Evolutionary conservation across 2,888 invertebrate species (phyloP), one percentile per base, ranked within the genome.

Genomic region (Lasioglossum oenotherae): DNA sequence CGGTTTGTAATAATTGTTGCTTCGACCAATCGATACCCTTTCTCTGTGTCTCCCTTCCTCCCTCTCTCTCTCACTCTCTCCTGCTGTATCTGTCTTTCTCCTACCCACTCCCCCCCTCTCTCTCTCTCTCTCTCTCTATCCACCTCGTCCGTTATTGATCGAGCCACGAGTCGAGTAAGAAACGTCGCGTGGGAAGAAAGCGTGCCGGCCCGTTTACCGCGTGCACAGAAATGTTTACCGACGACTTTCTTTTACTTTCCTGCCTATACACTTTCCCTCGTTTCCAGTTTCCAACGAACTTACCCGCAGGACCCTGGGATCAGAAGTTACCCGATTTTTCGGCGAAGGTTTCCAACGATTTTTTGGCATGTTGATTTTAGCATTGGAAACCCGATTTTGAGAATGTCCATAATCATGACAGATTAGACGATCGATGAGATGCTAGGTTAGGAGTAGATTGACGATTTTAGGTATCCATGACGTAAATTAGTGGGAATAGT

Each of bases 171-270:
- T 82, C 82, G 83, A 84, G 86, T 91, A 91, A 91, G 91, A 90
- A 91, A 91, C 91, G 86, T 89, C 89, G 91, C 90, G 91, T 91
- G 90, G 89, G 89, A 91, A 90, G 91, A 89, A 91, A 91, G 85
- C 88, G 90, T 91, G 88, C 82, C 85, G 87, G 87, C 79, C 79
- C 84, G 86, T 89, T 91, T 81, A 74, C 87, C 89, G 80, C 86
- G 78, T 78, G 77, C 57, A 81, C 64, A 78, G 82, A 88, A 85
- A 82, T 91, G 89, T 90, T 90, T 88, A 88, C 86, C 60, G 31
- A 44, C 35, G 27, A 74, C 57, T 73, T 35, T 67, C 49, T 71
- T 49, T 69, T 41, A 23, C 23, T 19, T 23, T 19, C 19, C 19
- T 38, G 10, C 69, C 69, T 12, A 8, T 23, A 53, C 38, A 23